phyloP scores from a whole-genome alignment of 2,797 vertebrate species.

The Distichodus sexfasciatus region DNA sequence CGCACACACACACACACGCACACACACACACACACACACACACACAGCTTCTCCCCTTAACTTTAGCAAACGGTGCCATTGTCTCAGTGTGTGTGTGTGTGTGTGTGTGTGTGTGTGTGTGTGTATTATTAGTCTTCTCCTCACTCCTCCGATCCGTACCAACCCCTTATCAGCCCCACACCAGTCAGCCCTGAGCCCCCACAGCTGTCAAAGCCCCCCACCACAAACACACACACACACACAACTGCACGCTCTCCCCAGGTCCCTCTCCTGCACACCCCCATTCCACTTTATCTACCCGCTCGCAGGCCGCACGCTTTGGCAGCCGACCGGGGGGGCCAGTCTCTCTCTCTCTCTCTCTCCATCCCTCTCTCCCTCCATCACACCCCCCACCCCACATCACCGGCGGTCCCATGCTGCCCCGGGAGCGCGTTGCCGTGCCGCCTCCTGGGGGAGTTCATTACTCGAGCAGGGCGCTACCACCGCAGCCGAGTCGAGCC shows the following conservation, averaged over 20 bases:
- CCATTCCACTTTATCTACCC: conserved; percentile 84
- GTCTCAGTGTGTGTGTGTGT: background rate
- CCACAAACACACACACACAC: conserved; percentile 4
- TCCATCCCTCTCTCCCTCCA: conserved; percentile 36
- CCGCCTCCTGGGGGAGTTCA: conserved; percentile 78
- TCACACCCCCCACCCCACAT: conserved; percentile 9
- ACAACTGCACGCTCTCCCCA: conserved; percentile 35
- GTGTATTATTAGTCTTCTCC: conserved; percentile 77
- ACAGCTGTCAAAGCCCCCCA: conserved; percentile 79
- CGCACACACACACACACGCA: conserved; percentile 15
- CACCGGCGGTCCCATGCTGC: conserved; percentile 60
- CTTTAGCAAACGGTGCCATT: conserved; percentile 16
- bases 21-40: background rate
- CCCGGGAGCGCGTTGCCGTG: conserved; percentile 67
- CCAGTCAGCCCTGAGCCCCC: conserved; percentile 81
- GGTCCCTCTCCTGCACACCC: conserved; percentile 54
- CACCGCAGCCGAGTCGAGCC: conserved; percentile 65
- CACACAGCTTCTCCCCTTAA: conserved; percentile 15
- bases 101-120: conserved; percentile 46
- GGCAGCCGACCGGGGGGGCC: conserved; percentile 64
- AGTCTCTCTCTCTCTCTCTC: conserved; percentile 45
- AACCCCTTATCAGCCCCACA: conserved; percentile 88
- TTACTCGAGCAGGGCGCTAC: conserved; percentile 78
- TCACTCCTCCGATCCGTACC: conserved; percentile 73
- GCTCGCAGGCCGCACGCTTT: conserved; percentile 70